Base-by-base conservation (phyloP, 2,888 invertebrate species). In the Cerastis rubricosa region DNA sequence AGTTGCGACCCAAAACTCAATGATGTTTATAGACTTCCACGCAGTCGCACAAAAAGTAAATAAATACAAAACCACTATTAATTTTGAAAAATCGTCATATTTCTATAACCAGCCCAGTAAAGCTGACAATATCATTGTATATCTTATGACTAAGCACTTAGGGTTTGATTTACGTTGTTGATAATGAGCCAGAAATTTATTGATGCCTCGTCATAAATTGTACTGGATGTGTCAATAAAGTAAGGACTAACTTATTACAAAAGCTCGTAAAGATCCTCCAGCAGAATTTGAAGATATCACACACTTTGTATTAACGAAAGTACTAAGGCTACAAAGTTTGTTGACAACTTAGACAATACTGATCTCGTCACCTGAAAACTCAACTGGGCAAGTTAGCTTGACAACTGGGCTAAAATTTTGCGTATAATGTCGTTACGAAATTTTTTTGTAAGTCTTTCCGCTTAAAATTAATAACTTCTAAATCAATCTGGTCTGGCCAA, bases 161-260 rank as follows among this genome's bases (percentile, higher is more conserved):
- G 6, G 59, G 82, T 82, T 76, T 78, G 76, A 85, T 85, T 84
- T 86, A 78, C 85, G 54, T 35, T 76, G 75, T 73, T 78, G 73
- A 76, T 81, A 80, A 77, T 69, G 66, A 63, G 70, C 49, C 12
- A 67, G 68, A 72, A 74, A 84, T 81, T 76, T 71, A 76, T 66
- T 59, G 59, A 51, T 47, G 65, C 78, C 35, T 19, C 22, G 77
- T 54, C n/a, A 47, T 74, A 74, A 43, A 40, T 25, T 25, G 9
- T 59, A 54, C 83, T 86, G 47, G 88, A 86, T 79, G 65, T 63
- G 81, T 8, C 66, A 71, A 66, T 70, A n/a, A 22, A 47, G 45
- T 59, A n/a, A 65, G 25, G 22, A 4, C 6, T n/a, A 29, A 14
- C 64, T 57, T 68, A 65, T 72, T 64, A 74, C 25, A 25, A 49